Evolutionary conservation across 2,888 invertebrate genomes (phyloP).

Genomic region (Xanthia togata): DNA sequence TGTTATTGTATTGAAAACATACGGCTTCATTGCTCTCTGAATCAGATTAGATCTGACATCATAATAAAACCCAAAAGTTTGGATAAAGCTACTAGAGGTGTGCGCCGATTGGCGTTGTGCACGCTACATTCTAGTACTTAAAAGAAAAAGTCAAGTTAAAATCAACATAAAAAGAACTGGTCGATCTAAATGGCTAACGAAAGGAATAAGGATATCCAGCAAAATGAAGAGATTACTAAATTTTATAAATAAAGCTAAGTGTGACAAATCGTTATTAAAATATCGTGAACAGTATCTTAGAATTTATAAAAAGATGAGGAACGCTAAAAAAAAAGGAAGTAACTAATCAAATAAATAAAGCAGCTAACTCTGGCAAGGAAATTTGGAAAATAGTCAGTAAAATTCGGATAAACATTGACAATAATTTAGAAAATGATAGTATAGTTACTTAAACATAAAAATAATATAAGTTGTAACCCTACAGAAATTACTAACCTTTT

Average conservation of each 20-base stretch:
- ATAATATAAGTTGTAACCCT: too few species aligned
- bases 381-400: background rate
- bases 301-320: background rate
- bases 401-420: too few species aligned
- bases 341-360: background rate
- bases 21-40: conserved; percentile 37
- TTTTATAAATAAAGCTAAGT: background rate
- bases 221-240: background rate
- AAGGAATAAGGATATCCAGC: too few species aligned
- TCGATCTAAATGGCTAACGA: too few species aligned
- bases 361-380: background rate
- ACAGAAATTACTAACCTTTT: too few species aligned
- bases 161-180: too few species aligned
- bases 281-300: background rate
- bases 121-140: too few species aligned
- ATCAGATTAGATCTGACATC: conserved; percentile 49
- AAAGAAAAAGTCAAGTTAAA: too few species aligned
- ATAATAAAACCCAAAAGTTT: conserved; percentile 19
- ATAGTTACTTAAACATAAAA: too few species aligned
- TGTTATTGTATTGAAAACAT: conserved; percentile 53
- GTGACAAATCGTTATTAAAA: background rate
- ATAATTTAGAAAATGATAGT: too few species aligned
- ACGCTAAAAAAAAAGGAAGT: background rate
- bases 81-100: too few species aligned
- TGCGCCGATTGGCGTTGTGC: too few species aligned